Base-by-base conservation (phyloP, 2,888 invertebrate genomes). In the Meiosimyza decipiens region DNA sequence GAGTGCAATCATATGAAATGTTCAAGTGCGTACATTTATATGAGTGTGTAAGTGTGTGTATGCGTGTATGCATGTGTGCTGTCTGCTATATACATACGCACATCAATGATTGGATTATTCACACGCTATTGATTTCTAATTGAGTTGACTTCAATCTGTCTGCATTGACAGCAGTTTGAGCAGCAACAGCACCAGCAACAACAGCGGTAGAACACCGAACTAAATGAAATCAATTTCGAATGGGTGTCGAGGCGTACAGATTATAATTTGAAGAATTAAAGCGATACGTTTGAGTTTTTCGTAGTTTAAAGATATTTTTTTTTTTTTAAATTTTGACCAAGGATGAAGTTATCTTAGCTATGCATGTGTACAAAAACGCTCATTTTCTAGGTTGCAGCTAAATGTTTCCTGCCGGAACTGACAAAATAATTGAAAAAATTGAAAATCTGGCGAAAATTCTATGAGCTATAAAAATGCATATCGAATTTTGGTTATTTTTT, bases 121-220 rank as follows among this genome's bases (percentile, higher is more conserved):
- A 85, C 86, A 85, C 86, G 83, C 86, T 86, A 86, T 86, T 86
- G 86, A 86, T 85, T 86, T 86, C 85, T 84, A 86, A 86, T 86
- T 86, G 86, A 86, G 86, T 86, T 85, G 84, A 82, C 83, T 82
- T 80, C 84, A 84, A 84, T 84, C 82, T 82, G 82, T 83, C 83
- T 82, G 78, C 80, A 84, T 84, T 84, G 85, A 83, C 85, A 84
- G 79, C 79, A 79, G 74, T 73, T 75, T 68, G 63, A 57, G 73
- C 52, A 67, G 28, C 63, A 64, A 70, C 79, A 77, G 71, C 72
- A 68, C 49, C 54, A 28, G 22, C 55, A 16, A 18, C 22, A 62
- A 28, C 62, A 50, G 57, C 50, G 54, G 16, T 68, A 49, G n/a
- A 52, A 62, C 28, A n/a, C 69, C 16, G 50, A 22, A 60, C 16